Percentiles rank a stretch among this genome's conserved stretches.
Conservation (phyloP, 2,797 vertebrate species). For the Epinephelus awoara region DNA sequence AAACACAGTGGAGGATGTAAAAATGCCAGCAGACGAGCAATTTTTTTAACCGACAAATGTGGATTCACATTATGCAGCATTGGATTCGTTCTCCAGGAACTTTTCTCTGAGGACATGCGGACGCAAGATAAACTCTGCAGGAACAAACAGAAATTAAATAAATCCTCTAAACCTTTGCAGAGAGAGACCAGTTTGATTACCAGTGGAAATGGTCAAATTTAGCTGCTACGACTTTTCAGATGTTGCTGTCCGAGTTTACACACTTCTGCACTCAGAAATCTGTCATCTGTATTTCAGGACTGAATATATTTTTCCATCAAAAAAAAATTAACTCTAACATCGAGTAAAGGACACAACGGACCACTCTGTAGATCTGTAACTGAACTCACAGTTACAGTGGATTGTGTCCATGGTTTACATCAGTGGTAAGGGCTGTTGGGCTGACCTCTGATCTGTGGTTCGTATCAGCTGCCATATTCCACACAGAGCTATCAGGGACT, state of each 20-base stretch:
- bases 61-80: neutral
- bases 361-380: neutral
- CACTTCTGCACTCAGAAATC: neutral
- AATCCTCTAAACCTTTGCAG: neutral
- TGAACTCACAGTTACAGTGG: neutral
- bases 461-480: constrained; percentile 17
- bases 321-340: neutral
- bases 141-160: neutral
- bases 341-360: neutral
- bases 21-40: neutral
- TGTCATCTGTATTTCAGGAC: neutral
- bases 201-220: neutral
- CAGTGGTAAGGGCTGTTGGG: neutral
- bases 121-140: neutral
- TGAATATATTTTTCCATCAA: constrained; percentile 30
- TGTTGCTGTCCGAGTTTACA: constrained; percentile 3
- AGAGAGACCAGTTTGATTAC: neutral
- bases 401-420: constrained; percentile 1
- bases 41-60: neutral
- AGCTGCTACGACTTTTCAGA: neutral
- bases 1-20: neutral
- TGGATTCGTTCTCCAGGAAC: neutral
- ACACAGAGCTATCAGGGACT: neutral
- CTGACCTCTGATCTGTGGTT: constrained; percentile 27
- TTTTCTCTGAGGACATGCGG: neutral